Evolutionary conservation across 30 jellyfish, hydroid and myxozoan species (phyloP), one percentile per base, ranked within the genome.

Genomic region (Pelagia noctiluca): DNA sequence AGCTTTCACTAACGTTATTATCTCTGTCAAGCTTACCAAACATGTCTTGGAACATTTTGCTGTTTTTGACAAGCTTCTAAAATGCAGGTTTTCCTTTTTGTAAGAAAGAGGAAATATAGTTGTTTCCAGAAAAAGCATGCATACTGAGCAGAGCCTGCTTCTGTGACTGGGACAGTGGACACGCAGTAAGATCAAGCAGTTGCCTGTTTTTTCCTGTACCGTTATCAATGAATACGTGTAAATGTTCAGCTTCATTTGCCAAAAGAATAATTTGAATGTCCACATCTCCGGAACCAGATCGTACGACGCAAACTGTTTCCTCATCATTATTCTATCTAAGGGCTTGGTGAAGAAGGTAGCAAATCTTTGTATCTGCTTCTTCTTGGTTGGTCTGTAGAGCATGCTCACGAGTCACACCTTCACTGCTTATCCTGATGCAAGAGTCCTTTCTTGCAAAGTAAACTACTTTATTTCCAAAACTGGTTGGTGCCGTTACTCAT

Each of bases 221-320:
- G 16, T 42, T 42, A 16, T 42, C 57, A 8, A 42, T 42, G 57
- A 5, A 42, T 8, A 42, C 57, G n/a, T n/a, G n/a, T n/a, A n/a
- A n/a, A 42, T 5, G 8, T 42, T 42, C 57, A 42, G 57, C 57
- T 42, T 42, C 57, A 16, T 42, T 42, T 8, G 8, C 57, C 16
- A 42, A 42, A 8, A 42, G 57, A 16, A 42, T 42, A 5, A 42
- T 42, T 42, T 5, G 57, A 42, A 16, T 42, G 16, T 42, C 12
- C 8, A 42, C 8, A 42, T 42, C 57, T 42, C 16, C 57, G 8
- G 57, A 42, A 16, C 57, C 16, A 42, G 57, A 42, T n/a, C n/a
- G n/a, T n/a, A n/a, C n/a, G n/a, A 42, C 57, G 57, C 57, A 42
- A 42, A 42, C 57, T 42, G 57, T 42, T 16, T 42, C 57, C 57